These are phyloP conservation scores for Virgularia gustaviana DNA, from an alignment of 92 coral and sea anemone species.

Conservation along the genomic window DNA sequence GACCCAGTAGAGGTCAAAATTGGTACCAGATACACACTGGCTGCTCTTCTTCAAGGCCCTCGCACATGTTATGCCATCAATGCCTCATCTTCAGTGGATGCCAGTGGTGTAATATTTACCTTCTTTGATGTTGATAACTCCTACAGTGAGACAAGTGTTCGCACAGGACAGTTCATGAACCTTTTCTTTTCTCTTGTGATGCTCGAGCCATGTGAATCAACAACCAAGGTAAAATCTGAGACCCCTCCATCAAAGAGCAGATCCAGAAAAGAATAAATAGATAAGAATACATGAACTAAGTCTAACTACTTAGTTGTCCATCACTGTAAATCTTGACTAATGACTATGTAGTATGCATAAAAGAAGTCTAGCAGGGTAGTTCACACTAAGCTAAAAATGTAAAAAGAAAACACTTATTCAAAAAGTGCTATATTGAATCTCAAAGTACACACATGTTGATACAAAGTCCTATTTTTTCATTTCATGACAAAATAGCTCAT, in stretches of 20 bases:
- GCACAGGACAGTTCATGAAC: slow-evolving; percentile 40
- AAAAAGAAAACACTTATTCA: no score
- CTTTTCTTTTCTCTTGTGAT: slow-evolving; percentile 15
- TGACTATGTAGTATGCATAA: no score
- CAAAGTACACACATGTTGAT: no score
- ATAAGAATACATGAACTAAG: neutral
- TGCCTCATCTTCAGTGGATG: slow-evolving; percentile 32
- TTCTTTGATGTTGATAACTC: slow-evolving; percentile 38
- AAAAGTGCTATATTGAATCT: no score
- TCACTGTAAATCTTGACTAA: no score
- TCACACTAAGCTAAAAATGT: neutral
- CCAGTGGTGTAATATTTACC: slow-evolving; percentile 28
- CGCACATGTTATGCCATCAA: slow-evolving; percentile 36
- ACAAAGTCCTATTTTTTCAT: no score
- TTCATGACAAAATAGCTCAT: neutral
- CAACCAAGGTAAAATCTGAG: slow-evolving; percentile 1
- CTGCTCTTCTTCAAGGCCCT: slow-evolving; percentile 31
- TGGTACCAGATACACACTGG: slow-evolving; percentile 30
- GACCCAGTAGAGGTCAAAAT: slow-evolving; percentile 38
- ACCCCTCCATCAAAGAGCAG: neutral
- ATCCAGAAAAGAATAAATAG: neutral
- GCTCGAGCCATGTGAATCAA: neutral
- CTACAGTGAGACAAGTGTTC: slow-evolving; percentile 33
- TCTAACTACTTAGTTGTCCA: neutral
- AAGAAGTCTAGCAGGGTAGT: no score